phyloP scores from a whole-genome alignment of 2,888 invertebrate species.

The Lycaena phlaeas region DNA sequence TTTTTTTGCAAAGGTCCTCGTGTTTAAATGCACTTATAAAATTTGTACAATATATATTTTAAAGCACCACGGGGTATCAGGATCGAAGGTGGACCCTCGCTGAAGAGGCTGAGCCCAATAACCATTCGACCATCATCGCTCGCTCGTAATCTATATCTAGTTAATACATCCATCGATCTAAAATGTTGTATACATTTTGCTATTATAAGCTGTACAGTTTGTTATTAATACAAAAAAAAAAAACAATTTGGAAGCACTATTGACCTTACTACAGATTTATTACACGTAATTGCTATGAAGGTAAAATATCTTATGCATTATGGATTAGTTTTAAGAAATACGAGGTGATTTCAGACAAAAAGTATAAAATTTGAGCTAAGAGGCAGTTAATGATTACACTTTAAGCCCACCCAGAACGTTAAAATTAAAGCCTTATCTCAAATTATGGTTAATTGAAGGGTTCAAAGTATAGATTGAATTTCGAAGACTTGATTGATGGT shows the following conservation, averaged over 20 bases:
- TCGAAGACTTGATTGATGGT: conserved; percentile 62
- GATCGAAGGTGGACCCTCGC: too few relatives aligned
- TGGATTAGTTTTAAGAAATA: conserved; percentile 59
- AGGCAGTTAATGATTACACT: conserved; percentile 62
- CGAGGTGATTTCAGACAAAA: conserved; percentile 59
- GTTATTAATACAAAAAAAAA: too few relatives aligned
- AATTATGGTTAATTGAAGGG: conserved; percentile 70
- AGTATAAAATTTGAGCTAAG: conserved; percentile 40
- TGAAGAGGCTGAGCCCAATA: too few relatives aligned
- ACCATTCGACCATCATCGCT: too few relatives aligned
- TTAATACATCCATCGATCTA: too few relatives aligned
- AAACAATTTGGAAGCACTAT: conserved; percentile 45
- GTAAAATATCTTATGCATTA: conserved; percentile 59
- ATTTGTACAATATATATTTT: too few relatives aligned
- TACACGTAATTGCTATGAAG: conserved; percentile 64
- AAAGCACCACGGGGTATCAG: too few relatives aligned
- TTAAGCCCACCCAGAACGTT: conserved; percentile 63
- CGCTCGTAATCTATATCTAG: too few relatives aligned
- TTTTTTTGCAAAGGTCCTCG: too few relatives aligned
- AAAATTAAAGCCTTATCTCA: conserved; percentile 68
- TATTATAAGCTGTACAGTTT: too few relatives aligned
- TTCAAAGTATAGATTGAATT: conserved; percentile 64
- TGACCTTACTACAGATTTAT: conserved; percentile 64
- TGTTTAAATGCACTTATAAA: too few relatives aligned
- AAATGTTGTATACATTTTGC: too few relatives aligned